Percentiles rank a stretch among this genome's conserved stretches.
phyloP scores from a whole-genome alignment of 2,113 vertebrate genomes.

The Ceuthmochares aereus region DNA sequence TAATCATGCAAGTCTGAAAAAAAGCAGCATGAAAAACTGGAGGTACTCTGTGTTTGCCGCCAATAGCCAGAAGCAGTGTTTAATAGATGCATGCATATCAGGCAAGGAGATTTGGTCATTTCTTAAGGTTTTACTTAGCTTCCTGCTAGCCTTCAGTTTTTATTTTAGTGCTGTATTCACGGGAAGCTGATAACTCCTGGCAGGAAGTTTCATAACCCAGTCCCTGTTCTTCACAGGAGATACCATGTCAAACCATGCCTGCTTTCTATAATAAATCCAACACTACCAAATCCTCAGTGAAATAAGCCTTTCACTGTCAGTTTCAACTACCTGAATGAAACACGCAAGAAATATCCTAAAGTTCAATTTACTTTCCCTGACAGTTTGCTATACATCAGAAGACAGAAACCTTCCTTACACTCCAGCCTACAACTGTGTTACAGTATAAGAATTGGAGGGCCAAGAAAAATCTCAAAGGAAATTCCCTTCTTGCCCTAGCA shows the following conservation, averaged over 20 bases:
- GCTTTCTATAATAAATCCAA: background rate
- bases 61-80: background rate
- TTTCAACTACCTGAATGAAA: background rate
- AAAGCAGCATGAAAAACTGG: background rate
- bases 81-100: background rate
- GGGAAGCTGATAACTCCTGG: background rate
- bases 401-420: background rate
- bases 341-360: background rate
- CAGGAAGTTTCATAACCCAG: background rate
- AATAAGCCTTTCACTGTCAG: background rate
- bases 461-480: constrained; percentile 11
- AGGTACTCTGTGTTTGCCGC: background rate
- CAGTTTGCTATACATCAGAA: background rate
- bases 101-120: background rate
- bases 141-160: background rate
- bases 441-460: background rate
- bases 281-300: background rate
- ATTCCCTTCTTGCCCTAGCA: constrained; percentile 26
- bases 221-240: background rate
- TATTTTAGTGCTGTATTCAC: background rate
- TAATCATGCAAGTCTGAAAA: background rate
- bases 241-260: background rate
- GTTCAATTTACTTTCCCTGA: background rate
- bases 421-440: constrained; percentile 1
- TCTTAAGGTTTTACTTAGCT: background rate